Conservation (phyloP, 64 coral and sea anemone genomes). For the Pocillopora damicornis region DNA sequence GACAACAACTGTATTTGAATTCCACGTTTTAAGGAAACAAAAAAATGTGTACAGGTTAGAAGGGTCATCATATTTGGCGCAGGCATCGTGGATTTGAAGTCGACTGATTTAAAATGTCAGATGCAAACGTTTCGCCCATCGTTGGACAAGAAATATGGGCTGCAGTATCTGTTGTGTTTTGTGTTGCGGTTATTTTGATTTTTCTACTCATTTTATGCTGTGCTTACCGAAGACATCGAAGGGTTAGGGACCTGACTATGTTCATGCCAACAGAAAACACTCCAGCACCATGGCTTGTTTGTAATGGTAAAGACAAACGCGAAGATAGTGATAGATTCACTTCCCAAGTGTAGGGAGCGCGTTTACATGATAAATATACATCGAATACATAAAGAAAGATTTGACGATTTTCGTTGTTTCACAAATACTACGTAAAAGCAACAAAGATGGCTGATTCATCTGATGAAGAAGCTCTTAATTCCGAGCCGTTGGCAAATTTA, state of each 20-base stretch:
- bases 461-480: background rate
- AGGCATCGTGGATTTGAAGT: background rate
- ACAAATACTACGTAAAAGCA: background rate
- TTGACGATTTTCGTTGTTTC: background rate
- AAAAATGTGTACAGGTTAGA: background rate
- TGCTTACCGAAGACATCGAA: constrained; percentile 78
- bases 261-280: constrained; percentile 13
- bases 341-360: background rate
- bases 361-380: background rate
- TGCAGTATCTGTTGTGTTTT: constrained; percentile 80
- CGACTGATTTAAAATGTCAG: constrained; percentile 11
- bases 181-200: constrained; percentile 72
- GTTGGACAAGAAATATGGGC: constrained; percentile 81
- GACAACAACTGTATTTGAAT: background rate
- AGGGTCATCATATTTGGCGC: background rate
- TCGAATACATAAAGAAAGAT: background rate
- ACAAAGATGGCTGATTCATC: background rate
- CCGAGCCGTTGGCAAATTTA: background rate
- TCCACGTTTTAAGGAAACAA: background rate
- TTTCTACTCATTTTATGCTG: constrained; percentile 92
- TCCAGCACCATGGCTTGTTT: background rate
- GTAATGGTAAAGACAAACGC: constrained; percentile 5
- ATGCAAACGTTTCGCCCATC: constrained; percentile 10
- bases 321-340: background rate
- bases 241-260: constrained; percentile 59